A percentile compares a stretch with the other conserved stretches of the same genome.
phyloP scores from a whole-genome alignment of 2,797 vertebrate species.

The Garrulus glandarius region DNA sequence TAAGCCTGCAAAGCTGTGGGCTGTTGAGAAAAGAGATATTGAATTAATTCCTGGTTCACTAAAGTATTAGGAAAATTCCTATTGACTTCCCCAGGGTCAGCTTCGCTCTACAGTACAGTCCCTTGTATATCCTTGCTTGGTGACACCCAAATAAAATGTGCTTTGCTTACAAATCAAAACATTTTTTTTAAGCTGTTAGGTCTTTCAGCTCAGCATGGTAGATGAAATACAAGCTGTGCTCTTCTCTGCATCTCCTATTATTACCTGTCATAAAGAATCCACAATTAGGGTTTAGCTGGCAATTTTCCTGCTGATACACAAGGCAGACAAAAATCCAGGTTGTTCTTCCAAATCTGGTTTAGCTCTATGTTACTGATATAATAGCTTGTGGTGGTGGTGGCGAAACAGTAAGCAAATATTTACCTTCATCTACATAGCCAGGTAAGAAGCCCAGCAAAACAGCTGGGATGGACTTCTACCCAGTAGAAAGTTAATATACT shows the following conservation, averaged over 20 bases:
- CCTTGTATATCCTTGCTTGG: not conserved
- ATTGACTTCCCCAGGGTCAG: not conserved
- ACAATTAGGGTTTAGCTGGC: conserved; percentile 39
- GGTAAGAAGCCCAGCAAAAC: not conserved
- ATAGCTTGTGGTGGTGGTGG: not conserved
- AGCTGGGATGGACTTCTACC: not conserved
- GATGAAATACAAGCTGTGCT: conserved; percentile 34
- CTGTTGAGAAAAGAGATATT: not conserved
- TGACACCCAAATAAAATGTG: conserved; percentile 42
- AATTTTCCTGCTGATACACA: not conserved
- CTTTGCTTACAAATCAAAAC: conserved; percentile 28
- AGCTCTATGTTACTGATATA: not conserved
- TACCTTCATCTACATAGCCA: not conserved
- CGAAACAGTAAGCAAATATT: not conserved
- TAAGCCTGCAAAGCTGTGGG: not conserved
- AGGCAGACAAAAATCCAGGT: conserved; percentile 6
- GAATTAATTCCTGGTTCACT: not conserved
- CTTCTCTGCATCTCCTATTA: conserved; percentile 31
- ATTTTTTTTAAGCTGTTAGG: not conserved
- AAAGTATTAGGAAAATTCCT: conserved; percentile 10
- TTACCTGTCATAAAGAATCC: conserved; percentile 61
- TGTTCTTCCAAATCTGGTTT: not conserved
- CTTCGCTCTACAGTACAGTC: not conserved
- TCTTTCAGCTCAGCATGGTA: not conserved
- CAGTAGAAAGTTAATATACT: not conserved